Base-by-base conservation (phyloP, 2,797 vertebrate species). In the Pipistrellus kuhlii region DNA sequence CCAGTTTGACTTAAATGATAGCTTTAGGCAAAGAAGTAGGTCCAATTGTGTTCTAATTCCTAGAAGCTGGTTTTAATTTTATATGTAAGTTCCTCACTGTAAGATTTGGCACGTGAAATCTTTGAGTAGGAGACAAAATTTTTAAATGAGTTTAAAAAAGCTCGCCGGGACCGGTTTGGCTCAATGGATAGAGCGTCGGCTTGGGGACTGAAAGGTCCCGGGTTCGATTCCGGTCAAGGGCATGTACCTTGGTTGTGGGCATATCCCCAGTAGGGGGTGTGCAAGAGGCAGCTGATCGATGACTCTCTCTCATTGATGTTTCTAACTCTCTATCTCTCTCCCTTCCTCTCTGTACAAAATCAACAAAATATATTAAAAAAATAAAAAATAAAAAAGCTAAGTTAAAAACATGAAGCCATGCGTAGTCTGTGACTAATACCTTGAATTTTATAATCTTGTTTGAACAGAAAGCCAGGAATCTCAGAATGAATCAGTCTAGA, bases 401-500 rank as follows among this genome's bases (percentile, higher is more conserved):
- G 32, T 38, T 25, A 20, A 35, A 62, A 91, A 57, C 21, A 35
- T 2, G 17, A 95, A 94, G 53, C 10, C 76, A 20, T 62, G 2
- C 85, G 46, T 96, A 87, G 73, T 23, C 71, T 2, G n/a, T 76
- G 48, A 85, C 53, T 80, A 51, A 88, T 25, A 57, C 92, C 27
- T 93, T 85, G 97, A 77, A 30, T 96, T 89, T 68, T 48, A 94
- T 97, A n/a, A n/a, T 96, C 25, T 80, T 91, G n/a, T 95, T 95
- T 94, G 85, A 96, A 91, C 80, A 97, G 95, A 95, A 96, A 95
- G 46, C 80, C 82, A 88, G 92, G 72, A 91, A 82, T 97, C 21
- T 68, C 96, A 30, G 69, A 83, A 98, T 98, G 98, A 97, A 98
- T 97, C 96, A 30, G 66, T 97, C 96, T 88, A 94, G 89, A 87